Percentiles rank a stretch among this genome's conserved stretches.
Conservation (phyloP, 2,888 invertebrate genomes). For the Ormyrus thymus region DNA sequence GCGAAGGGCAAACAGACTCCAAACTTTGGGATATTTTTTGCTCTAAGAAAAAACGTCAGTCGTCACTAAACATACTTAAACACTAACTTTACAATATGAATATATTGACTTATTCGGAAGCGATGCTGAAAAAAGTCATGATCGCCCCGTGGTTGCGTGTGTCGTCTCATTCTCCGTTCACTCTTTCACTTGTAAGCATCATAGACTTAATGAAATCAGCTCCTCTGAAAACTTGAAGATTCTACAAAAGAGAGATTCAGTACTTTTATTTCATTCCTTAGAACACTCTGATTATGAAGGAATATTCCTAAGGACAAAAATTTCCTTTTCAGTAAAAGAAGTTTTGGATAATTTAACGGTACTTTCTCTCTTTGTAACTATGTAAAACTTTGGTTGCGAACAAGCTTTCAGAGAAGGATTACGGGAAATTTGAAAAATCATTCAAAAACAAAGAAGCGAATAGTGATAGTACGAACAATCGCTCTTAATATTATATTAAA, state of each 20-base stretch:
- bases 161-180: slow-evolving; percentile 9
- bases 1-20: slow-evolving; percentile 43
- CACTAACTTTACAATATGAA: slow-evolving; percentile 51
- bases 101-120: slow-evolving; percentile 56
- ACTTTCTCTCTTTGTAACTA: slow-evolving; percentile 22
- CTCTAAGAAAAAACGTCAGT: slow-evolving; percentile 46
- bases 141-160: slow-evolving; percentile 38
- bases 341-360: slow-evolving; percentile 19
- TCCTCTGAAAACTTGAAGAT: slow-evolving; percentile 42
- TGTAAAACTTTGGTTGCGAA: slow-evolving; percentile 48
- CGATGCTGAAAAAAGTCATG: slow-evolving; percentile 40
- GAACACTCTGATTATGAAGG: slow-evolving; percentile 3
- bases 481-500: slow-evolving; percentile 42
- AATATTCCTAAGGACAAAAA: slow-evolving; percentile 7
- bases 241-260: slow-evolving; percentile 32
- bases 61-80: slow-evolving; percentile 47
- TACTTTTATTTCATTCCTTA: slow-evolving; percentile 1
- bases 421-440: slow-evolving; percentile 28
- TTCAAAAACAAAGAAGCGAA: slow-evolving; percentile 41
- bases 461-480: slow-evolving; percentile 45
- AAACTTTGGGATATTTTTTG: slow-evolving; percentile 40
- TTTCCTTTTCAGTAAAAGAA: slow-evolving; percentile 1
- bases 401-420: slow-evolving; percentile 42
- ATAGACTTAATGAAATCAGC: slow-evolving; percentile 22
- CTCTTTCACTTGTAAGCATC: slow-evolving; percentile 22